A percentile compares a stretch with the other conserved stretches of the same genome.
These are phyloP conservation scores for Harpagoxenus sublaevis DNA, from an alignment of 2,888 invertebrate species.

Conservation along the genomic window DNA sequence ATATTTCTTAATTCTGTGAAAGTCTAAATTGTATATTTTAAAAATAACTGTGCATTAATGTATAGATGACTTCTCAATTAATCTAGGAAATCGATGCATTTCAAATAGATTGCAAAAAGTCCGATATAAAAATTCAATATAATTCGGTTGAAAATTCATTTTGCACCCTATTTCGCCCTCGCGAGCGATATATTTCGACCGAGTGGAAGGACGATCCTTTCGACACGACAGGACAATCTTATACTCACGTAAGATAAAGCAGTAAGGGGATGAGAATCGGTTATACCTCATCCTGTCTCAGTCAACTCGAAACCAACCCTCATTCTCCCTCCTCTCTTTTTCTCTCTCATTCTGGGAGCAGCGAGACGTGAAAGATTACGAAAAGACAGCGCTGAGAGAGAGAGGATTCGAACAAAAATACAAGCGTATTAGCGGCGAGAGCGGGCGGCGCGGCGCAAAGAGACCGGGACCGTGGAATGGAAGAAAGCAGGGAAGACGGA, in stretches of 20 bases:
- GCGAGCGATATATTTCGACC: constrained; percentile 55
- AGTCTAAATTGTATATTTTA: not conserved
- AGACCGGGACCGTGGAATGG: not conserved
- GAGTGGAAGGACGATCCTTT: constrained; percentile 49
- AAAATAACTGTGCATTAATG: not conserved
- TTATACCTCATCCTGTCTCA: not conserved
- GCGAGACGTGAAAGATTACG: constrained; percentile 64
- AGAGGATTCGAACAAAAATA: constrained; percentile 51
- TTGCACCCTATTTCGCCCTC: constrained; percentile 64
- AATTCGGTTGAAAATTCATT: constrained; percentile 61
- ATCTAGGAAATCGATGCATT: not conserved
- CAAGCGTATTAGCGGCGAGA: constrained; percentile 58
- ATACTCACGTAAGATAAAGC: not conserved
- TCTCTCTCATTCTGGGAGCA: constrained; percentile 42
- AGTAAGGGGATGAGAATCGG: not conserved
- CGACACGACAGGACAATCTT: constrained; percentile 58
- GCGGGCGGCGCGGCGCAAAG: not conserved
- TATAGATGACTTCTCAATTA: not conserved
- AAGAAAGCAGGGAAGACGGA: constrained; percentile 1
- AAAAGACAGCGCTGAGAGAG: constrained; percentile 2
- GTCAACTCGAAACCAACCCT: constrained; percentile 1
- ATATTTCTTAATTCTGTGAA: not conserved
- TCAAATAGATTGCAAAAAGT: not conserved
- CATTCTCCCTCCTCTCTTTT: not conserved
- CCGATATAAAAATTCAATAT: not conserved